Evolutionary conservation across 2,113 vertebrate genomes (phyloP).

Genomic region (Neotoma lepida): DNA sequence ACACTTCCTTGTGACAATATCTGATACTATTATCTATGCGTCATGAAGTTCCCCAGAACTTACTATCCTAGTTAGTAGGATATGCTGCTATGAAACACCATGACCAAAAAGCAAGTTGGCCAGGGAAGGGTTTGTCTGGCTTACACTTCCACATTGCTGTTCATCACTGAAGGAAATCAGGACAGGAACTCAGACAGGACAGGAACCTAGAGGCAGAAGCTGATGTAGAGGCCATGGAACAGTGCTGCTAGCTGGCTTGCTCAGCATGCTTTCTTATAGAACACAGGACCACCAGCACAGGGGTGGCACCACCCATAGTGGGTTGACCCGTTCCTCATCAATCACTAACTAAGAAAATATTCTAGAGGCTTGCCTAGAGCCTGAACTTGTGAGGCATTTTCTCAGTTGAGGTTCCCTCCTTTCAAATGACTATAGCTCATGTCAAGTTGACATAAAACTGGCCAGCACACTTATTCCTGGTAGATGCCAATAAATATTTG

Average conservation of each 20-base stretch:
- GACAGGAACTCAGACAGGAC: not conserved
- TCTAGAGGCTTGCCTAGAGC: not conserved
- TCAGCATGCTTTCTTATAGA: not conserved
- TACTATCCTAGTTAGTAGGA: not conserved
- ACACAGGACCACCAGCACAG: not conserved
- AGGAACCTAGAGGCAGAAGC: not conserved
- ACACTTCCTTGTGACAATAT: not conserved
- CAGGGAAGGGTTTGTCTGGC: not conserved
- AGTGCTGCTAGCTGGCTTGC: not conserved
- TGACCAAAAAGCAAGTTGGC: not conserved
- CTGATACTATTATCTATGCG: not conserved
- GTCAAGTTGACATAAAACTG: not conserved
- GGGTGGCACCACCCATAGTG: not conserved
- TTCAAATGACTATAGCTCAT: not conserved
- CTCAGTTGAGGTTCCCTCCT: not conserved
- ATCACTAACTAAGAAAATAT: not conserved
- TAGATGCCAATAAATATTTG: constrained; percentile 1
- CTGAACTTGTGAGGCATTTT: not conserved
- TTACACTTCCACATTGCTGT: not conserved
- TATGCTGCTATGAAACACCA: not conserved
- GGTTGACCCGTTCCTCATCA: not conserved
- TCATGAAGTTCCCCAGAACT: not conserved
- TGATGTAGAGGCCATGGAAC: not conserved
- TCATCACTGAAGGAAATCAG: not conserved
- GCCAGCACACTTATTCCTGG: not conserved